phyloP scores from a whole-genome alignment of 37 sponge, comb jelly and placozoan species.

The Crambe crambe region DNA sequence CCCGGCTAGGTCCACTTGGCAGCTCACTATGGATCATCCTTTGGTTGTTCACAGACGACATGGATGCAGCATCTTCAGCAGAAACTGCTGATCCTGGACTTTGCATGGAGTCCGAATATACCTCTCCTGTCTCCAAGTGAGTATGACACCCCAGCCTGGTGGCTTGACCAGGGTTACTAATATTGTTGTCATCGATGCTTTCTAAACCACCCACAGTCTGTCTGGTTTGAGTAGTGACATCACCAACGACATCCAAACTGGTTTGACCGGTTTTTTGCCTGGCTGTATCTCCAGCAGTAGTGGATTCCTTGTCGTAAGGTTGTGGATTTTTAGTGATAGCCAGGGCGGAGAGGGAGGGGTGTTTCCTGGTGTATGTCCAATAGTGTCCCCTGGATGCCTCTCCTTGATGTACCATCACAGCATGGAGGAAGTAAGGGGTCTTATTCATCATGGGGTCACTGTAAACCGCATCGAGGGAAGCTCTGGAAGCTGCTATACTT shows the following conservation, averaged over 20 bases:
- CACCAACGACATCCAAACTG: not conserved
- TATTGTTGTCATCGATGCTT: no score
- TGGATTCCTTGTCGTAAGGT: not conserved
- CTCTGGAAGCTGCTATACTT: slow-evolving; percentile 21
- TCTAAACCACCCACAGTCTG: no score
- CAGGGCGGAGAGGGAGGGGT: not conserved
- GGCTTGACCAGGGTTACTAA: no score
- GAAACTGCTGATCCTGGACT: not conserved
- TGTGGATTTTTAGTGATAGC: not conserved
- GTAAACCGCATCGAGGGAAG: slow-evolving; percentile 46
- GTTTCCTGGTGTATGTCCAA: slow-evolving; percentile 69
- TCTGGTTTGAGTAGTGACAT: not conserved
- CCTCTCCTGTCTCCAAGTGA: not conserved
- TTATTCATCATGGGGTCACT: slow-evolving; percentile 47
- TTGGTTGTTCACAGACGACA: not conserved
- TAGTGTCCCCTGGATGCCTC: slow-evolving; percentile 79
- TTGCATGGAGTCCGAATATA: not conserved
- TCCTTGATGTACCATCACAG: slow-evolving; percentile 82
- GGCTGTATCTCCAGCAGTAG: not conserved
- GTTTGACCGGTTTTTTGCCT: not conserved
- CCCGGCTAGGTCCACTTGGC: not conserved
- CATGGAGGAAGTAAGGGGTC: slow-evolving; percentile 63
- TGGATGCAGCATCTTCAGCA: not conserved
- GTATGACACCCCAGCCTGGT: not conserved
- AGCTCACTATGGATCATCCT: not conserved